Conservation (phyloP, 1,140 invertebrate genomes). For the Drosophila orosa region DNA sequence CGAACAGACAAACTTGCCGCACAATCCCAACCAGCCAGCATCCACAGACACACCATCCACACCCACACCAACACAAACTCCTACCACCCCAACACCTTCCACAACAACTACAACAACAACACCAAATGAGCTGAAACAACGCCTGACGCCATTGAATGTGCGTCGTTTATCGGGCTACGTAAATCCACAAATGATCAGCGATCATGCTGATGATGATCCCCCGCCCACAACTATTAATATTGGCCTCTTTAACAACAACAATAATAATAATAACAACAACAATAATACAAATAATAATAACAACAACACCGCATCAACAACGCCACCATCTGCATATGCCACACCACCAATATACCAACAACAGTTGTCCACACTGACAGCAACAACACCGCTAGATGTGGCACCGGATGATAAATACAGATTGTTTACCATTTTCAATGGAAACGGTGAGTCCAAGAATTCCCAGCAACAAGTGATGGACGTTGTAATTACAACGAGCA, state of each 20-base stretch:
- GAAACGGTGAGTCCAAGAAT: constrained; percentile 79
- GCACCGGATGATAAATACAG: constrained; percentile 82
- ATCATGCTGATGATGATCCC: constrained; percentile 55
- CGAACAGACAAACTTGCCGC: constrained; percentile 56
- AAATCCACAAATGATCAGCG: constrained; percentile 52
- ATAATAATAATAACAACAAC: constrained; percentile 49
- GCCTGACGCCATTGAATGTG: constrained; percentile 69
- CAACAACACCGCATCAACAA: constrained; percentile 67
- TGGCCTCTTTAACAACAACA: constrained; percentile 55
- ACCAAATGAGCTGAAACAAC: constrained; percentile 73
- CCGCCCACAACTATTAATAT: constrained; percentile 57
- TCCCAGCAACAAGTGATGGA: background rate
- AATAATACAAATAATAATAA: constrained; percentile 39
- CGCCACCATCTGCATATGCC: constrained; percentile 68
- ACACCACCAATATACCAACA: constrained; percentile 74
- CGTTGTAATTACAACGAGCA: background rate
- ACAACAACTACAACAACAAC: constrained; percentile 38
- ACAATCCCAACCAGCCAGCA: constrained; percentile 45
- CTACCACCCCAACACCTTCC: constrained; percentile 33
- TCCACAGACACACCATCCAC: constrained; percentile 18
- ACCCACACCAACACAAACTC: constrained; percentile 13
- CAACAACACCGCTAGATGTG: constrained; percentile 74
- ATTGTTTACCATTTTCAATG: constrained; percentile 84
- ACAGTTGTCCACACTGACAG: constrained; percentile 74
- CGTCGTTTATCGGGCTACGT: constrained; percentile 63